phyloP scores from a whole-genome alignment of 1,140 invertebrate species.

The Chionoecetes opilio region DNA sequence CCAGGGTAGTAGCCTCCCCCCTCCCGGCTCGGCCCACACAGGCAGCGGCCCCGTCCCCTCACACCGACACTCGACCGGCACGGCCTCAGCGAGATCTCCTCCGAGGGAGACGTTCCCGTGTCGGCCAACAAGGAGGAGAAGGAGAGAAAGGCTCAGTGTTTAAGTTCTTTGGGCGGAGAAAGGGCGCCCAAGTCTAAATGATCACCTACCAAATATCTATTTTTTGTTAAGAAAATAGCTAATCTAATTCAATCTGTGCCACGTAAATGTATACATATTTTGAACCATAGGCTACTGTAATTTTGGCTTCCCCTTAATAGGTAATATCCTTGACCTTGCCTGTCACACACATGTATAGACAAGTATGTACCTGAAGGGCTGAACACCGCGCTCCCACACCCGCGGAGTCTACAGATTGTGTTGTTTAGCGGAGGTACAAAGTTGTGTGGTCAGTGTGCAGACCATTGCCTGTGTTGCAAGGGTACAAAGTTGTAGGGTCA shows the following conservation, averaged over 20 bases:
- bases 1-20: conserved; percentile 81
- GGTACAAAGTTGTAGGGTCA: too few species aligned
- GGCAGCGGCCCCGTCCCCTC: conserved; percentile 63
- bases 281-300: conserved; percentile 65
- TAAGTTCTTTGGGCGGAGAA: conserved; percentile 77
- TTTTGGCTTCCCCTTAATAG: conserved; percentile 41
- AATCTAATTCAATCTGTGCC: conserved; percentile 67
- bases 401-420: conserved; percentile 35
- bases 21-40: conserved; percentile 64
- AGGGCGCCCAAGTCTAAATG: conserved; percentile 80
- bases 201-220: conserved; percentile 68
- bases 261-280: conserved; percentile 70
- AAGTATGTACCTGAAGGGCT: conserved; percentile 78
- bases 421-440: not conserved
- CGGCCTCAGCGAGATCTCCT: conserved; percentile 82
- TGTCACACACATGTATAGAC: conserved; percentile 45
- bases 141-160: conserved; percentile 80
- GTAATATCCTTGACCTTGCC: not conserved
- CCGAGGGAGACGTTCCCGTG: conserved; percentile 82
- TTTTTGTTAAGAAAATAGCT: conserved; percentile 58
- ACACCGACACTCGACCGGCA: conserved; percentile 68
- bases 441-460: not conserved
- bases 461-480: conserved; percentile 42
- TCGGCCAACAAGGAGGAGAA: conserved; percentile 78
- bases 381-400: conserved; percentile 41